These are phyloP conservation scores for Molossus molossus DNA, from an alignment of 2,797 vertebrate species.

Conservation along the genomic window DNA sequence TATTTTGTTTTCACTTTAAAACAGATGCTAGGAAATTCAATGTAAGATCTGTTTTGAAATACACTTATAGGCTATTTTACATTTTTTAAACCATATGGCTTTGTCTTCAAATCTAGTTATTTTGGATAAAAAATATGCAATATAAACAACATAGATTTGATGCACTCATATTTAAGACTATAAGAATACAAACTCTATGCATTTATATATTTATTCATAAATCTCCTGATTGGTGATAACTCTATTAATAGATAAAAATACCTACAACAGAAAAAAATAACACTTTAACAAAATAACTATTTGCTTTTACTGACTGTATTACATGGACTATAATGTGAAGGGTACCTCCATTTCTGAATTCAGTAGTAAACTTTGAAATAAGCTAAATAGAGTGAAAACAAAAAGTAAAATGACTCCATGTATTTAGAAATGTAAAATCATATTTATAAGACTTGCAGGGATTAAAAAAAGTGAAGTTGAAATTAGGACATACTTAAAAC, in stretches of 20 bases:
- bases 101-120: constrained; percentile 59
- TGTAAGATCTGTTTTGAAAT: constrained; percentile 35
- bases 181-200: background rate
- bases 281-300: background rate
- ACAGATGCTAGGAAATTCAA: constrained; percentile 45
- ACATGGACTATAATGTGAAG: background rate
- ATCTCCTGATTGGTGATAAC: background rate
- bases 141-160: constrained; percentile 34
- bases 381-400: background rate
- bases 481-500: background rate
- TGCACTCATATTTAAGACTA: background rate
- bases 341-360: background rate
- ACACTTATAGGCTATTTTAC: background rate
- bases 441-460: background rate
- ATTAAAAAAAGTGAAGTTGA: background rate
- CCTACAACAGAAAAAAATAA: background rate
- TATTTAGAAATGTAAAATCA: constrained; percentile 34
- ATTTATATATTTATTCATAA: constrained; percentile 1
- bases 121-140: constrained; percentile 23
- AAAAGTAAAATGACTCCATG: background rate
- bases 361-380: constrained; percentile 2
- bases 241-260: background rate
- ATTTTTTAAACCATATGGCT: constrained; percentile 52
- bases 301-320: constrained; percentile 13
- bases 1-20: constrained; percentile 62